Conservation (phyloP, 2,888 invertebrate genomes). For the Orthosia incerta region DNA sequence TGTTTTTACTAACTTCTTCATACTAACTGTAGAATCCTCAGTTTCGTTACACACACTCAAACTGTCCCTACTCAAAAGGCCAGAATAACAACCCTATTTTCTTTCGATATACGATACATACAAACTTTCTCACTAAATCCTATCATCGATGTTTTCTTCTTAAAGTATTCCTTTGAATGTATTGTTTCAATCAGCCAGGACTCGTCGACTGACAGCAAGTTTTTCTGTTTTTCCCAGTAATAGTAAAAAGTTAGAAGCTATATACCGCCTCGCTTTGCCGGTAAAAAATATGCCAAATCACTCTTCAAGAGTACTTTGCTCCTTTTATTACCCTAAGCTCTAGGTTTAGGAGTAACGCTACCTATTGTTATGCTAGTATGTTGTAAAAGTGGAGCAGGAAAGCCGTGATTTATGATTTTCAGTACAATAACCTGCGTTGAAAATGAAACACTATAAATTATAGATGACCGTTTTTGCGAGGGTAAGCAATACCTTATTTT, state of each 20-base stretch:
- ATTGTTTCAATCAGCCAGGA: conserved; percentile 45
- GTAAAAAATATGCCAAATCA: conserved; percentile 61
- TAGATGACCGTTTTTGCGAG: conserved; percentile 19
- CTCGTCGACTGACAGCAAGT: conserved; percentile 39
- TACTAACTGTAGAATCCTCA: too few species aligned
- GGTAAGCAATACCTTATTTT: conserved; percentile 7
- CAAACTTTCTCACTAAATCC: conserved; percentile 35
- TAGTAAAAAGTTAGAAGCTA: conserved; percentile 55
- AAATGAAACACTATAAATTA: conserved; percentile 34
- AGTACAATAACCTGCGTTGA: conserved; percentile 25
- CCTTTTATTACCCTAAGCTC: conserved; percentile 43
- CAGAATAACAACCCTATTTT: conserved; percentile 14
- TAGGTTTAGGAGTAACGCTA: conserved; percentile 22
- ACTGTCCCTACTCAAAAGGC: conserved; percentile 1
- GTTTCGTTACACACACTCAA: background rate
- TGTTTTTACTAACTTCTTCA: too few species aligned
- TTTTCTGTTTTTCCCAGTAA: conserved; percentile 45
- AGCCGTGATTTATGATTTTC: conserved; percentile 49
- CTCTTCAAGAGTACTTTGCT: conserved; percentile 55
- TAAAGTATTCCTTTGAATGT: conserved; percentile 45
- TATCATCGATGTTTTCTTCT: conserved; percentile 24
- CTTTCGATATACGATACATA: conserved; percentile 17
- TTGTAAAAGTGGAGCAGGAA: conserved; percentile 42
- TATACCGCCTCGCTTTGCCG: conserved; percentile 36
- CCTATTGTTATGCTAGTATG: conserved; percentile 55